A percentile compares a stretch with the other conserved stretches of the same genome.
These are phyloP conservation scores for Chunga burmeisteri DNA, from an alignment of 2,113 vertebrate genomes.

Conservation along the genomic window DNA sequence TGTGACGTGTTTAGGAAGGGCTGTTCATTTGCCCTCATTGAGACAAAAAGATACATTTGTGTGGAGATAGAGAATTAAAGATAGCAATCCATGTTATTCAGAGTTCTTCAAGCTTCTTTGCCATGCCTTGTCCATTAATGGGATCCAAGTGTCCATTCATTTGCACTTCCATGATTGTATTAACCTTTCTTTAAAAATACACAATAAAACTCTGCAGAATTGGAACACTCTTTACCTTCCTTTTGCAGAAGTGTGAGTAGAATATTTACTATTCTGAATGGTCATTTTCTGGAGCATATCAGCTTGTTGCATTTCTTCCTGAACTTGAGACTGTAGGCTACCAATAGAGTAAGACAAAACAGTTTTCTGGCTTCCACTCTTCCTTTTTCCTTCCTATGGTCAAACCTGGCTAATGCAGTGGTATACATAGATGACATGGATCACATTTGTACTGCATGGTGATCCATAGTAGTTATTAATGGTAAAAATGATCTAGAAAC, in stretches of 20 bases:
- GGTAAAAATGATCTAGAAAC: background rate
- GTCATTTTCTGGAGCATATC: background rate
- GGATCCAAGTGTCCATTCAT: background rate
- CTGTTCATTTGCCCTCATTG: background rate
- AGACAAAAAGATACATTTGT: background rate
- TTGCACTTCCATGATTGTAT: background rate
- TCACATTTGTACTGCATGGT: accelerated
- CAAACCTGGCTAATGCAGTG: background rate
- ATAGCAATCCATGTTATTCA: background rate
- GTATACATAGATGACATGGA: background rate
- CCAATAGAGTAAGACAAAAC: background rate
- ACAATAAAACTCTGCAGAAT: background rate
- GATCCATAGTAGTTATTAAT: background rate
- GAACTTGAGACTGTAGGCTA: background rate
- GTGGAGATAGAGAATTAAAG: background rate
- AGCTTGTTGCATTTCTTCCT: background rate
- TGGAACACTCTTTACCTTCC: accelerated
- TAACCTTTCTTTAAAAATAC: background rate
- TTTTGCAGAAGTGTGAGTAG: background rate
- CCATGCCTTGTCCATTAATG: background rate
- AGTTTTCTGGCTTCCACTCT: background rate
- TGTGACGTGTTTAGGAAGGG: background rate
- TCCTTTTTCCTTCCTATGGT: background rate
- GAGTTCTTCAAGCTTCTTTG: background rate
- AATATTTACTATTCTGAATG: background rate